Conservation (phyloP, 30 jellyfish, hydroid and myxozoan genomes). For the Turritopsis dohrnii region DNA sequence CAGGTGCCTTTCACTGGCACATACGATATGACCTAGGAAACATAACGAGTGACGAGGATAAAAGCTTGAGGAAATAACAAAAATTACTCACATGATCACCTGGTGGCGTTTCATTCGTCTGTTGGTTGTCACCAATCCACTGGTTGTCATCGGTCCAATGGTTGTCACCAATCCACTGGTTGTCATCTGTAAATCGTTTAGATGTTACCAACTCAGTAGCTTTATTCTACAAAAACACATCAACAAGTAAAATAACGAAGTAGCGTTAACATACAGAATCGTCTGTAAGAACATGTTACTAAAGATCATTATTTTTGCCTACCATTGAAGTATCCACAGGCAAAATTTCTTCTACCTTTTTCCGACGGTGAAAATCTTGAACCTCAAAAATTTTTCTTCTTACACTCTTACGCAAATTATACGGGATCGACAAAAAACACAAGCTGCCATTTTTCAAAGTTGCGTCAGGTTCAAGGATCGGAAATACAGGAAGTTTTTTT, state of each 20-base stretch:
- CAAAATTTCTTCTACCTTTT: neutral
- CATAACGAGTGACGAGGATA: too few relatives aligned
- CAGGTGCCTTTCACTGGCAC: neutral
- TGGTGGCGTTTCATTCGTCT: neutral
- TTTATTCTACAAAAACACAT: neutral
- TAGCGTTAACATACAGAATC: too few relatives aligned
- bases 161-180: too few relatives aligned
- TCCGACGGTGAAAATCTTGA: too few relatives aligned
- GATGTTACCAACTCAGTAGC: neutral
- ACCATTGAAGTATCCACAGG: neutral
- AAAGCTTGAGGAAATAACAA: neutral
- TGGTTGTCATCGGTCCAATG: too few relatives aligned
- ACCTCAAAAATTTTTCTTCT: neutral
- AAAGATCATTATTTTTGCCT: too few relatives aligned
- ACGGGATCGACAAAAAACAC: neutral
- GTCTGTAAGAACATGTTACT: too few relatives aligned
- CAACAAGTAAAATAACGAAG: neutral
- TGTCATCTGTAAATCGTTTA: neutral
- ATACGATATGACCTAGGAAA: too few relatives aligned
- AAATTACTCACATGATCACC: neutral
- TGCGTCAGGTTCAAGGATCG: neutral
- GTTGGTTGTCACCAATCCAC: neutral
- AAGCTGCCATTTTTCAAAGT: neutral
- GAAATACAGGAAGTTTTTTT: neutral
- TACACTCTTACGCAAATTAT: neutral